Base-by-base conservation (phyloP, 1,140 invertebrate species). In the Pemphigus obesinymphae region DNA sequence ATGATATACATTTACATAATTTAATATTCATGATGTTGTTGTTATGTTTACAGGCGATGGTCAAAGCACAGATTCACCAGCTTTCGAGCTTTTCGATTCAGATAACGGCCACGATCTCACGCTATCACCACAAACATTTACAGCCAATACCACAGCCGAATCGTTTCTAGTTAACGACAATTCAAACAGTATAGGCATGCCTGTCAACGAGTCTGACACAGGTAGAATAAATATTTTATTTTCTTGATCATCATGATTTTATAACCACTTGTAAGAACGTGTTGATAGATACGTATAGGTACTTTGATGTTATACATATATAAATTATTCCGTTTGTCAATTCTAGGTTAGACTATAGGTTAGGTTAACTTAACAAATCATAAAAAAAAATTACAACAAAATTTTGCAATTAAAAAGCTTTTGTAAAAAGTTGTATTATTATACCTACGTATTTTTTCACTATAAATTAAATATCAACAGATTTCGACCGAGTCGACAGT, bases 71-170 rank as follows among this genome's bases (percentile, higher is more conserved):
- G 85, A 85, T 63, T 82, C 84, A 20, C 82, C 85, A 53, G 84
- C 85, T 23, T 91, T 92, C 87, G 91, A 92, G 85, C 87, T 93
- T 84, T 92, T 93, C 86, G 92, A 93, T 87, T 91, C 91, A 83
- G 92, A 92, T 83, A 89, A 88, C 82, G 91, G 91, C 66, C 91
- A 91, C 85, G 92, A 92, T 85, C 88, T 92, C 84, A 91, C 91
- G 73, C 86, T 93, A 84, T 92, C 92, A 81, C 91, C 92, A 82
- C 91, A 92, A 85, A 90, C 91, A 11, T 91, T 92, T 86, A 90
- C 90, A 83, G 91, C 90, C 84, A 89, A 90, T 83, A 89, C 91
- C 82, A 80, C 75, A 29, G 75, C 75, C 7, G 75, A 80, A 2
- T 80, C 75, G 15, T 80, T 80, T 86, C 91, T 92, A 86, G 90